phyloP scores from a whole-genome alignment of 64 coral and sea anemone genomes.

The Catalaphyllia jardinei region DNA sequence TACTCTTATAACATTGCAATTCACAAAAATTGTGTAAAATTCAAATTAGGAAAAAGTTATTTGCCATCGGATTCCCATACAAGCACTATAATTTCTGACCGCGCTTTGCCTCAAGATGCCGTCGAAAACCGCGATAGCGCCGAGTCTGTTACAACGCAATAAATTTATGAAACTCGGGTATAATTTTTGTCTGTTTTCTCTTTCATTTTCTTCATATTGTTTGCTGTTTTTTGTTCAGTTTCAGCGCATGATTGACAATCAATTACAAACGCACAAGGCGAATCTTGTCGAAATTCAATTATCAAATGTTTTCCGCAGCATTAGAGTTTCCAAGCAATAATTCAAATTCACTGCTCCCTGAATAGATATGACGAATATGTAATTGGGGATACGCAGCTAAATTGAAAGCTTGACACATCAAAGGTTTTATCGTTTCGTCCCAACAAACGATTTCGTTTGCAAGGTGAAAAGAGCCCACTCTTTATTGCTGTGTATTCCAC shows the following conservation, averaged over 20 bases:
- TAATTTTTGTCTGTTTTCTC: neutral
- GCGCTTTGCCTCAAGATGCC: too few species aligned
- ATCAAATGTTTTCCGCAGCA: neutral
- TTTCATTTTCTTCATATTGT: neutral
- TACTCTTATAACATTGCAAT: too few species aligned
- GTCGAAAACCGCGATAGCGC: too few species aligned
- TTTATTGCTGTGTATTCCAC: too few species aligned
- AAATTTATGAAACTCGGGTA: neutral
- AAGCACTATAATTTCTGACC: too few species aligned
- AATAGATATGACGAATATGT: neutral
- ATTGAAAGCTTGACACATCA: neutral
- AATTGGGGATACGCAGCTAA: neutral
- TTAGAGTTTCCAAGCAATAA: neutral
- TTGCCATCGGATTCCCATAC: too few species aligned
- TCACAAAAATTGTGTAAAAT: too few species aligned
- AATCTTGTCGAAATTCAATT: neutral
- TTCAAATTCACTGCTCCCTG: neutral
- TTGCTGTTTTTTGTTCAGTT: neutral
- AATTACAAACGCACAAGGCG: neutral
- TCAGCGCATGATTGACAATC: neutral
- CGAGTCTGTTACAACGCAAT: neutral
- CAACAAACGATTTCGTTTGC: too few species aligned
- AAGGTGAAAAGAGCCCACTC: too few species aligned
- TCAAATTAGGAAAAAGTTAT: too few species aligned
- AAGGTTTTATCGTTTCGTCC: neutral